Percentiles rank a stretch among this genome's conserved stretches.
Conservation (phyloP, 2,888 invertebrate species). For the Hedya salicella region DNA sequence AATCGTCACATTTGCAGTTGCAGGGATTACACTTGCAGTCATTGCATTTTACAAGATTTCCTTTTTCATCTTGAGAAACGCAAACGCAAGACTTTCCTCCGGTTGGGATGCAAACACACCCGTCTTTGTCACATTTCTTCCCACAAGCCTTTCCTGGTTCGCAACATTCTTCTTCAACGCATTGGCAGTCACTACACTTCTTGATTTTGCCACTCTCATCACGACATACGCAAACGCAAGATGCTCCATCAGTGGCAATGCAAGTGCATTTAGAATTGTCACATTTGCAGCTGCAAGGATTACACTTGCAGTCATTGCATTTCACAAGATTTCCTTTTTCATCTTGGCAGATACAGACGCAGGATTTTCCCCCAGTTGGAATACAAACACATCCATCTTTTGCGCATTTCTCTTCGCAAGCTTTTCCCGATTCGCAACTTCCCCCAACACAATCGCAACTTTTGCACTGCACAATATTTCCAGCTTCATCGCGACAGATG, state of each 20-base stretch:
- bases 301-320: conserved; percentile 55
- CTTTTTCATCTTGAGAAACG: conserved; percentile 45
- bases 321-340: conserved; percentile 48
- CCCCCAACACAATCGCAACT: conserved; percentile 42
- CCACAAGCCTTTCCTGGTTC: conserved; percentile 30
- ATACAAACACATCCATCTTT: conserved; percentile 54
- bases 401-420: conserved; percentile 50
- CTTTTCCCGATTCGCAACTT: conserved; percentile 12
- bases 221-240: conserved; percentile 52
- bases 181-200: conserved; percentile 35
- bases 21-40: conserved; percentile 53
- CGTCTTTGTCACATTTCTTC: conserved; percentile 41
- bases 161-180: conserved; percentile 3
- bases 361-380: conserved; percentile 50
- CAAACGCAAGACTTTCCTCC: conserved; percentile 52
- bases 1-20: conserved; percentile 40
- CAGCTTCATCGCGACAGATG: conserved; percentile 47
- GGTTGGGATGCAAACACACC: conserved; percentile 48
- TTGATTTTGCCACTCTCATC: conserved; percentile 39
- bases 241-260: conserved; percentile 52
- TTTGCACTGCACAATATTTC: conserved; percentile 49
- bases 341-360: conserved; percentile 53
- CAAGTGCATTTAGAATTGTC: conserved; percentile 57
- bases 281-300: conserved; percentile 49
- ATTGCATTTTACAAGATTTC: conserved; percentile 47